Percentiles rank a stretch among this genome's conserved stretches.
Evolutionary conservation across 2,113 vertebrate genomes (phyloP).

Genomic region (Anolis sagrei): DNA sequence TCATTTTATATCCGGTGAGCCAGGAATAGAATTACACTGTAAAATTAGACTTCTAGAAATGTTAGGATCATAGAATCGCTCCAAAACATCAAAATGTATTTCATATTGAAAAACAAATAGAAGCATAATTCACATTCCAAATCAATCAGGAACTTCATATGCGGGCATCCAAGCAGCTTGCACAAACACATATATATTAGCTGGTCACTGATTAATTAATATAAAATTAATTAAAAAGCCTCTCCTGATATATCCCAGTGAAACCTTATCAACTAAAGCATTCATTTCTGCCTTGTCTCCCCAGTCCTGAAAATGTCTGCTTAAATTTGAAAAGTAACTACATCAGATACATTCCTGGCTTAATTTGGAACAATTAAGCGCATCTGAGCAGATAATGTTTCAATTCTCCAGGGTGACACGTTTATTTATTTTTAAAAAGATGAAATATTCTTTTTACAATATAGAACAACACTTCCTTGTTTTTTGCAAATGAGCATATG

Average conservation of each 20-base stretch:
- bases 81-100: no score
- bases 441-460: background rate
- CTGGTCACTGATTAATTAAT: background rate
- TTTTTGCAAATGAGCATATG: constrained; percentile 48
- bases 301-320: constrained; percentile 40
- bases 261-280: constrained; percentile 40
- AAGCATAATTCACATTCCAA: no score
- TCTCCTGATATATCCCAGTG: constrained; percentile 41
- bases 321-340: constrained; percentile 50
- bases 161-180: no score
- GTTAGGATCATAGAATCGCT: no score
- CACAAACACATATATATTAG: no score
- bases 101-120: no score
- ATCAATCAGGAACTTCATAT: no score
- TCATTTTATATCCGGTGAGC: no score
- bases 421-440: background rate
- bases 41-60: no score
- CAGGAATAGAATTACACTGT: no score
- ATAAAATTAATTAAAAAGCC: constrained; percentile 54
- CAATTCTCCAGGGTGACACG: constrained; percentile 5
- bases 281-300: constrained; percentile 45
- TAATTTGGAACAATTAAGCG: constrained; percentile 46
- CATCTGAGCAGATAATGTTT: constrained; percentile 42
- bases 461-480: background rate
- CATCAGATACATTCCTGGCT: constrained; percentile 40